phyloP scores from a whole-genome alignment of 1,140 invertebrate genomes.

The Centruroides vittatus region DNA sequence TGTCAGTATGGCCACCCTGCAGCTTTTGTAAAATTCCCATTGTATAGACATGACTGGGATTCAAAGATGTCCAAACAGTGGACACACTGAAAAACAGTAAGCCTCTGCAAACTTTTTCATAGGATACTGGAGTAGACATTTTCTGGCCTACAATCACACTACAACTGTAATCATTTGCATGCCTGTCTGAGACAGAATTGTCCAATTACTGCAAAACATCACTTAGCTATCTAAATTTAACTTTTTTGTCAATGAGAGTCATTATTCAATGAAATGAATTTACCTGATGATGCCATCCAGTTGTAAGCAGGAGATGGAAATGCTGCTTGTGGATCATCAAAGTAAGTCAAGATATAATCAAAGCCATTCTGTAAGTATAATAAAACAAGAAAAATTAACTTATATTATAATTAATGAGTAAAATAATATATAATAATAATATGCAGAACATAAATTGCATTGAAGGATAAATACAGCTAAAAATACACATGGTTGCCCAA shows the following conservation, averaged over 20 bases:
- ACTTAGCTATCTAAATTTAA: neutral
- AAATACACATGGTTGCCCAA: too few species aligned
- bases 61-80: too few species aligned
- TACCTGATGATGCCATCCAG: conserved; percentile 29
- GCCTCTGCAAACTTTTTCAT: neutral
- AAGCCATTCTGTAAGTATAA: conserved; percentile 34
- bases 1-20: too few species aligned
- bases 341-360: conserved; percentile 37
- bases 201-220: neutral
- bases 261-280: neutral
- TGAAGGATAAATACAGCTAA: too few species aligned
- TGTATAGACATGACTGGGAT: too few species aligned
- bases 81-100: too few species aligned
- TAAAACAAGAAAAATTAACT: neutral
- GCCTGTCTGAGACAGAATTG: neutral
- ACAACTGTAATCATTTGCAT: too few species aligned
- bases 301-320: conserved; percentile 34
- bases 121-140: neutral
- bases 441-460: too few species aligned
- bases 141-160: too few species aligned
- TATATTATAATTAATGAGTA: too few species aligned
- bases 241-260: neutral
- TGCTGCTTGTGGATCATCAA: conserved; percentile 35
- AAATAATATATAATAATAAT: too few species aligned
- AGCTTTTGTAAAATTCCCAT: too few species aligned